phyloP scores from a whole-genome alignment of 2,888 invertebrate species.

The Orchesellides sinensis region DNA sequence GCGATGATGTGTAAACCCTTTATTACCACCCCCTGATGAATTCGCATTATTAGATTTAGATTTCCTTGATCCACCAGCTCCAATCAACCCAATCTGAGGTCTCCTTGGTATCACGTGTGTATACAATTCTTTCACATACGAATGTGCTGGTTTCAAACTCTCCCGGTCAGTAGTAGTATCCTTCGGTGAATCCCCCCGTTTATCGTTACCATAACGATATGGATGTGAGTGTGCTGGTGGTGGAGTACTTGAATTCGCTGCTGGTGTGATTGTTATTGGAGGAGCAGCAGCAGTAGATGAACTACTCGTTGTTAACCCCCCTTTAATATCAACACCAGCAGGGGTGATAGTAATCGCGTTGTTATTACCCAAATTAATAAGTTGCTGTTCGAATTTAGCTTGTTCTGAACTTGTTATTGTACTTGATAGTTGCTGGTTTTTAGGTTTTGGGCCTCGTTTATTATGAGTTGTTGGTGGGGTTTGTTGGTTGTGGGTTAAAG shows the following conservation, averaged over 20 bases:
- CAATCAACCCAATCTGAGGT: constrained; percentile 70
- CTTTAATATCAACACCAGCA: constrained; percentile 13
- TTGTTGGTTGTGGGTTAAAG: not conserved
- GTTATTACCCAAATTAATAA: constrained; percentile 23
- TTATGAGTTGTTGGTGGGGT: not conserved
- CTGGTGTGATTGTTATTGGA: constrained; percentile 30
- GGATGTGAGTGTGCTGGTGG: constrained; percentile 4
- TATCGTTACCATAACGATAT: constrained; percentile 27
- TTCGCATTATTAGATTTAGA: constrained; percentile 83
- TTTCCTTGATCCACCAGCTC: not conserved
- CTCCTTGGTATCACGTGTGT: constrained; percentile 71
- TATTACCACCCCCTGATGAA: not conserved
- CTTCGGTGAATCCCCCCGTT: constrained; percentile 3
- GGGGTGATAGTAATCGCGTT: constrained; percentile 33
- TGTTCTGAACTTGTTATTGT: not conserved
- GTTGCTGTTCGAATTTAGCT: constrained; percentile 24
- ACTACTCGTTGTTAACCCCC: no score
- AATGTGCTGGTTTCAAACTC: constrained; percentile 73
- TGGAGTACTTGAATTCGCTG: not conserved
- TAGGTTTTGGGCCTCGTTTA: constrained; percentile 7
- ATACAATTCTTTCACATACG: constrained; percentile 64
- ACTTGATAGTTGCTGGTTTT: not conserved
- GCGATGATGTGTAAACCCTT: not conserved
- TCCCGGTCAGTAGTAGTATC: not conserved
- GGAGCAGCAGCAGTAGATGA: not conserved